Evolutionary conservation across 2,888 invertebrate genomes (phyloP).

Genomic region (Drosophila lutescens): DNA sequence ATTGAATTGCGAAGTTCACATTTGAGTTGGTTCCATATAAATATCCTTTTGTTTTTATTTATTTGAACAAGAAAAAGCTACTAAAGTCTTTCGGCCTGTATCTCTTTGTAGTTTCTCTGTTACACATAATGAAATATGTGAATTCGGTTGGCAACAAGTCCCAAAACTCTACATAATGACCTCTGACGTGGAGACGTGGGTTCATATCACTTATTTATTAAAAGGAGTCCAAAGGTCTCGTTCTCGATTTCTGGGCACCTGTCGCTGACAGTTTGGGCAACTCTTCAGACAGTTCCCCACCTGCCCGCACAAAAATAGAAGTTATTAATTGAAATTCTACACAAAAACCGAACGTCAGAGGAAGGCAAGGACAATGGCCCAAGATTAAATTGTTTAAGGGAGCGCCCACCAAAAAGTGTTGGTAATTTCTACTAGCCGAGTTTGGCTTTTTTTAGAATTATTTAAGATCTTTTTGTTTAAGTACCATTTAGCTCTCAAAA

Average conservation of each 20-base stretch:
- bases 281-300: conserved; percentile 17
- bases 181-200: background rate
- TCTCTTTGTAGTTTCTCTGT: too few species aligned
- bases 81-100: too few species aligned
- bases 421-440: background rate
- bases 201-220: background rate
- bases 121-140: background rate
- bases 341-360: conserved; percentile 20
- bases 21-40: too few species aligned
- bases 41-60: too few species aligned
- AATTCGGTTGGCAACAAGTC: background rate
- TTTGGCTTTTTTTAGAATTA: background rate
- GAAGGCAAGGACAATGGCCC: conserved; percentile 8
- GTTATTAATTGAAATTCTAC: conserved; percentile 72
- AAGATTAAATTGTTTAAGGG: conserved; percentile 9
- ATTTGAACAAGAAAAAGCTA: too few species aligned
- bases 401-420: background rate
- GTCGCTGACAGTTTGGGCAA: conserved; percentile 61
- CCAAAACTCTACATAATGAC: background rate
- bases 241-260: conserved; percentile 42
- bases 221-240: conserved; percentile 6
- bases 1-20: too few species aligned
- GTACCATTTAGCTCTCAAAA: background rate
- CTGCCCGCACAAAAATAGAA: conserved; percentile 43
- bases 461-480: background rate